Base-by-base conservation (phyloP, 64 coral and sea anemone genomes). In the Catalaphyllia jardinei region DNA sequence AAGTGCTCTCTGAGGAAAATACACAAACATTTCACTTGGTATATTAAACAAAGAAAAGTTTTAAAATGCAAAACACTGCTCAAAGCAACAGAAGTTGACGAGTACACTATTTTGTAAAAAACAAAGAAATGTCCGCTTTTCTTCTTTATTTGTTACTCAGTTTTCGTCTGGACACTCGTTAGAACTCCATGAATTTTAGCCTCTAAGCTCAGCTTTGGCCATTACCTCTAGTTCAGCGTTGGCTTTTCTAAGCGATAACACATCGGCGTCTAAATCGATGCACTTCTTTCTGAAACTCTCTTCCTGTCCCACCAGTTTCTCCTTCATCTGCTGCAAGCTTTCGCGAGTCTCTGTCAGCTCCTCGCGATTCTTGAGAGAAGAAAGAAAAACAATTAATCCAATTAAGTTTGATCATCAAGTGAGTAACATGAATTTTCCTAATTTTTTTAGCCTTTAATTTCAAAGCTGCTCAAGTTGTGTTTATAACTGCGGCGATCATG, bases 191-290 rank as follows among this genome's bases (percentile, higher is more conserved):
- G 12, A 6, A 61, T 3, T 46, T 2, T 46, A 33, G 27, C 38
- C 24, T 2, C 1, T 50, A 46, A 74, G 22, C 9, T 18, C 27
- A 74, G 18, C 51, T 16, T 20, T 65, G 35, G 29, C 12, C 22
- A 39, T 92, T 88, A 98, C 96, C 96, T 98, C 93, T 6, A 99
- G 91, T 88, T 99, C 96, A 60, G 89, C 52, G 73, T 90, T 95
- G 18, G 96, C 88, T 75, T 95, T 99, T 46, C 83, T 85, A 4
- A 89, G 92, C 29, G 96, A 88, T 10, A 88, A 90, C 29, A 95
- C 86, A 42, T 95, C 92, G 19, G 96, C 93, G 64, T 99, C 93
- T 30, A 90, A 90, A 38, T 99, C 93, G 52, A 99, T 87, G 61
- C 94, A 74, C 17, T 99, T 99, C 72, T 95, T 95, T 33, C 96